A percentile compares a stretch with the other conserved stretches of the same genome.
Evolutionary conservation across 2,888 invertebrate species (phyloP).

Genomic region (Apamea crenata): DNA sequence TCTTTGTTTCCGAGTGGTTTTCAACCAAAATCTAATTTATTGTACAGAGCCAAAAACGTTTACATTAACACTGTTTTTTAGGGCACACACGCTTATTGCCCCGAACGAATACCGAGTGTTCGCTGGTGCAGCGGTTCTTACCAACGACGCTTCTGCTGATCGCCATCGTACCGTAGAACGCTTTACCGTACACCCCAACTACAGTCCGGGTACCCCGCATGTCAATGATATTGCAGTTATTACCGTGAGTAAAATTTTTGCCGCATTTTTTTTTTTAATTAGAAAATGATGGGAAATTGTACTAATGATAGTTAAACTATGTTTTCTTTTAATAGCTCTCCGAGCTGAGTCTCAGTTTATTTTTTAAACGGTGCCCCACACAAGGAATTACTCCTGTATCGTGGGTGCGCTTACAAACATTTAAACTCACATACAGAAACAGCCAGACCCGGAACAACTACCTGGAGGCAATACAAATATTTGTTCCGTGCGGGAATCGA

Average conservation of each 20-base stretch:
- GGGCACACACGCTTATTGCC: slow-evolving; percentile 35
- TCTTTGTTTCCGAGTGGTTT: background rate
- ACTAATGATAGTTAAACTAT: background rate
- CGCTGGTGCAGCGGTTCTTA: slow-evolving; percentile 64
- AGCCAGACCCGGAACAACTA: no score
- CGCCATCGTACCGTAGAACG: slow-evolving; percentile 63
- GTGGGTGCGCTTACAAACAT: no score
- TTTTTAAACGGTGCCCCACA: no score
- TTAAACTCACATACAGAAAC: no score
- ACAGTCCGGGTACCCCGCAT: slow-evolving; percentile 33
- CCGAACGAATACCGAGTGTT: slow-evolving; percentile 66
- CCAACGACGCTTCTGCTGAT: slow-evolving; percentile 55
- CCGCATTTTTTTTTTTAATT: background rate
- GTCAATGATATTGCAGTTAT: slow-evolving; percentile 71
- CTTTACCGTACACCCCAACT: slow-evolving; percentile 67
- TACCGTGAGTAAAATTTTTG: slow-evolving; percentile 66
- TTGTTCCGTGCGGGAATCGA: no score
- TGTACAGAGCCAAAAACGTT: background rate
- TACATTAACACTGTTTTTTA: slow-evolving; percentile 37
- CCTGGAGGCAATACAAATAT: no score
- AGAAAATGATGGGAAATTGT: background rate
- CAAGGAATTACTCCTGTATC: no score
- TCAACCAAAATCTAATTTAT: background rate
- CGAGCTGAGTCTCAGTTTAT: no score
- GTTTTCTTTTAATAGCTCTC: background rate